phyloP scores from a whole-genome alignment of 1,140 invertebrate species.

The Neocloeon triangulifer region DNA sequence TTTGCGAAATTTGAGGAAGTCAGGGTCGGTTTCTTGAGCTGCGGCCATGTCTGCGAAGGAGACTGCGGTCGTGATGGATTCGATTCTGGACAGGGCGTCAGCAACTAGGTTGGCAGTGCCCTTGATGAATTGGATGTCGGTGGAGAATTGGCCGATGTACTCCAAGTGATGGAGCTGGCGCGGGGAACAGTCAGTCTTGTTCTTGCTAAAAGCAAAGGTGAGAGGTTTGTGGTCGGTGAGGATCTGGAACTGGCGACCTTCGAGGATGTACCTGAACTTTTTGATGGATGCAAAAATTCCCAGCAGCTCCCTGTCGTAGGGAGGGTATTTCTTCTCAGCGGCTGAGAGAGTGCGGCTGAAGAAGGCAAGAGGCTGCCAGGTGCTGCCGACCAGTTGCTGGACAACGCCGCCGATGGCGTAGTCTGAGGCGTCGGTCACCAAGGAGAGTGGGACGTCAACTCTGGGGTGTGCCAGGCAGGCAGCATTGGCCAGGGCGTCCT shows the following conservation, averaged over 20 bases:
- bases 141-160: conserved; percentile 13
- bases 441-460: conserved; percentile 6
- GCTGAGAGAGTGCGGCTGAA: conserved; percentile 8
- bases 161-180: conserved; percentile 13
- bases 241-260: neutral
- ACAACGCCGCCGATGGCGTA: conserved; percentile 12
- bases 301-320: conserved; percentile 12
- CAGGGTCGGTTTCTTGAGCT: conserved; percentile 7
- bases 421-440: conserved; percentile 13
- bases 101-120: conserved; percentile 4
- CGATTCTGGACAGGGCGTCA: conserved; percentile 1
- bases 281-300: conserved; percentile 12
- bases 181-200: conserved; percentile 10
- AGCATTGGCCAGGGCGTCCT: conserved; percentile 11
- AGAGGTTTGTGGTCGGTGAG: neutral
- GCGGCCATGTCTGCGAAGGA: neutral
- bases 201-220: conserved; percentile 7
- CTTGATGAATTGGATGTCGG: neutral
- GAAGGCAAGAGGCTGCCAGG: conserved; percentile 10
- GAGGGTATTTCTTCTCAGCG: conserved; percentile 11
- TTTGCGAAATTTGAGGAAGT: too few species aligned
- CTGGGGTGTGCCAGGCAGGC: conserved; percentile 12
- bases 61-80: conserved; percentile 2
- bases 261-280: conserved; percentile 10
- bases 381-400: conserved; percentile 12